Evolutionary conservation across 2,113 vertebrate genomes (phyloP), one percentile per base, ranked within the genome.

Genomic region (Nothobranchius furzeri): DNA sequence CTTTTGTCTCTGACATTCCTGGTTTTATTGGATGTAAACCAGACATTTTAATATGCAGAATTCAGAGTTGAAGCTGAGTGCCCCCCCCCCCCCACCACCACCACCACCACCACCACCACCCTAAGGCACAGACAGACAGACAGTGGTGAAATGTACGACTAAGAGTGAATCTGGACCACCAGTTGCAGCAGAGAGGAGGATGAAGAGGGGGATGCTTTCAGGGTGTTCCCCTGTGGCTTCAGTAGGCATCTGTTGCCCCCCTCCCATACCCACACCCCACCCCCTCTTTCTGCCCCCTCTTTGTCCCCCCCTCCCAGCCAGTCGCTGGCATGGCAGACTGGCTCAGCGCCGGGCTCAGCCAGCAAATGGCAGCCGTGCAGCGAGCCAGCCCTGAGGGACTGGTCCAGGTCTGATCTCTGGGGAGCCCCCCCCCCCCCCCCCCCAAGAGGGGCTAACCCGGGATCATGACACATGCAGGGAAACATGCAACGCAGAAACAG

Each of bases 171-270:
- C 73, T 76, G 67, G 70, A 65, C 79, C 85, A 89, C 87, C 81
- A 87, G 87, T 89, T 87, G 85, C 83, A 73, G 74, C 1, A 52
- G 30, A 79, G 75, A 4, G n/a, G 36, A 17, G 65, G 51, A 49
- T 30, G 63, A 91, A 90, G 92, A 94, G 93, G 91, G 93, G 50
- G 73, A 85, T 94, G 91, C 94, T 98, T 97, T 95, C 94, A 94
- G 93, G 91, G 93, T 93, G 79, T 81, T 89, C 96, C 95, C 94
- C 92, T 94, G 94, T 93, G 95, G 94, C 91, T 94, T 93, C 92
- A 95, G 94, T 85, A 93, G 95, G 97, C 96, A 99, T 98, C 97
- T 99, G 97, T 96, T 96, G 92, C 40, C 93, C 94, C 94, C 71
- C n/a, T 17, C 30, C 30, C 11, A 89, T 91, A 93, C 66, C 68